phyloP scores from a whole-genome alignment of 2,113 vertebrate genomes.

The Anhinga rufa region DNA sequence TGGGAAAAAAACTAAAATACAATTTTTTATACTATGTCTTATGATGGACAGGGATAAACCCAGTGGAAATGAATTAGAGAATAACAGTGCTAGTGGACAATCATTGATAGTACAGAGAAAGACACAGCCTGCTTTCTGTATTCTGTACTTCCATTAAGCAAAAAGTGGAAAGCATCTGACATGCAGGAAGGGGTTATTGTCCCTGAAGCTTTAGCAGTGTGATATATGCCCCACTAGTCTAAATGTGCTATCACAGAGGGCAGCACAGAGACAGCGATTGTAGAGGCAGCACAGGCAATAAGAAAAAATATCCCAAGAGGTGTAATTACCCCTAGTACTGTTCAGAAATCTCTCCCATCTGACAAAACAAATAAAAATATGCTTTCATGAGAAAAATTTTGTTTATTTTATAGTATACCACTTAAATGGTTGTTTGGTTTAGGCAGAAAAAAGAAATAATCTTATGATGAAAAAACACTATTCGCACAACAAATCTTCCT shows the following conservation, averaged over 20 bases:
- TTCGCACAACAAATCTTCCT: background rate
- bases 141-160: background rate
- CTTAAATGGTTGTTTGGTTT: background rate
- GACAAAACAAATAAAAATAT: background rate
- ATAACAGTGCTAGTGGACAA: background rate
- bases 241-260: background rate
- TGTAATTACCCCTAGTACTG: background rate
- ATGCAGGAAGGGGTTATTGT: background rate
- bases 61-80: background rate
- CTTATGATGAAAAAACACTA: background rate
- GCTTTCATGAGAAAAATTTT: background rate
- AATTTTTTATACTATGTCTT: background rate
- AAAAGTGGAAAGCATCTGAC: background rate
- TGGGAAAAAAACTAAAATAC: background rate
- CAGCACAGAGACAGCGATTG: background rate
- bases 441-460: background rate
- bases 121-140: background rate
- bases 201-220: background rate
- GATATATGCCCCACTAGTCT: background rate
- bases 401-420: background rate
- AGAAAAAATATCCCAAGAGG: slow-evolving; percentile 8
- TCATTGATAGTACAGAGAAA: background rate
- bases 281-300: background rate
- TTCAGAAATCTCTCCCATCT: background rate
- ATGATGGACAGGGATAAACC: background rate